Percentiles rank a stretch among this genome's conserved stretches.
These are phyloP conservation scores for Paracyclopina nana DNA, from an alignment of 1,140 invertebrate genomes.

Conservation along the genomic window DNA sequence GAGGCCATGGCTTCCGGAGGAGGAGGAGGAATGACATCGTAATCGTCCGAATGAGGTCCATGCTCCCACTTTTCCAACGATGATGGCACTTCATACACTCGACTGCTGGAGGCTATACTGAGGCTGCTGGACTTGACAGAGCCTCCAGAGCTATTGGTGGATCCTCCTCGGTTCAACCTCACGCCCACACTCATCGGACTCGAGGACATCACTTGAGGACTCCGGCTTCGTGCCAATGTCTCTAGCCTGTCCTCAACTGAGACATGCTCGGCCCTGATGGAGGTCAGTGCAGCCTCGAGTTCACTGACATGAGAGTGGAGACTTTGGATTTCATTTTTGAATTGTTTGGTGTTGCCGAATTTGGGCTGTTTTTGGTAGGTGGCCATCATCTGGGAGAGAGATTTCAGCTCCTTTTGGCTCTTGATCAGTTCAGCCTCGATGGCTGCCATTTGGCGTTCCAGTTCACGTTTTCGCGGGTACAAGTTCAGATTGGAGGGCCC, in stretches of 20 bases:
- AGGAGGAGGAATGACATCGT: neutral
- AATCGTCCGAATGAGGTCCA: neutral
- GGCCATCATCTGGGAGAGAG: neutral
- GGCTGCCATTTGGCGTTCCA: constrained; percentile 3
- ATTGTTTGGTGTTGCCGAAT: constrained; percentile 6
- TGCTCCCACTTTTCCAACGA: neutral
- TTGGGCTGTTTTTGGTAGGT: constrained; percentile 3
- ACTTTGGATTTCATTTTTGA: neutral
- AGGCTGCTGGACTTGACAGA: constrained; percentile 4
- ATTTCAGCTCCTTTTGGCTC: neutral
- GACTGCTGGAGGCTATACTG: neutral
- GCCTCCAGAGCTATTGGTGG: neutral
- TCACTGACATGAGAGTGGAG: neutral
- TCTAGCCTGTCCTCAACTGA: neutral
- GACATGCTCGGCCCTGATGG: neutral
- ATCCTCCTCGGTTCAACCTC: neutral
- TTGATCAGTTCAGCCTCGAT: neutral
- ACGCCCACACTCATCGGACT: neutral
- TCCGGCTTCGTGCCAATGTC: neutral
- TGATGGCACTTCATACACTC: neutral
- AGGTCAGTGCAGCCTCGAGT: neutral
- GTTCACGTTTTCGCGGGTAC: constrained; percentile 4
- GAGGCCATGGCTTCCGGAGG: neutral
- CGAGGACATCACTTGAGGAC: neutral
- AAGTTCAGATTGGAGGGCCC: constrained; percentile 11